Conservation (phyloP, 2,888 invertebrate species). For the Seira musarum region DNA sequence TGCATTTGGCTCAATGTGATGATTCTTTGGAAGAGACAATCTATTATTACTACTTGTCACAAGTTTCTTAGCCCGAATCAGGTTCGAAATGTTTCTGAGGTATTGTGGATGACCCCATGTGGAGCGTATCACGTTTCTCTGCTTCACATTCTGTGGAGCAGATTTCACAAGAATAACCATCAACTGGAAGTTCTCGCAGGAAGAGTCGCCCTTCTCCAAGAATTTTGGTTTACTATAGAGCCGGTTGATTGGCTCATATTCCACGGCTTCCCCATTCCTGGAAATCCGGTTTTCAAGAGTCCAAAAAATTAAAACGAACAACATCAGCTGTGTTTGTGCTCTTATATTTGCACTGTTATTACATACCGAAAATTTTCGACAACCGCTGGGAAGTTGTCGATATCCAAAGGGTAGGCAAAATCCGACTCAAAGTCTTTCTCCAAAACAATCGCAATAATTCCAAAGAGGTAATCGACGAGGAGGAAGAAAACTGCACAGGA, state of each 20-base stretch:
- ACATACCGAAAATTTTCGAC: slow-evolving; percentile 69
- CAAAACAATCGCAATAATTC: slow-evolving; percentile 81
- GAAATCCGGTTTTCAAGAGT: neutral
- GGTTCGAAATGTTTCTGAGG: slow-evolving; percentile 54
- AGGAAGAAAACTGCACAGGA: slow-evolving; percentile 32
- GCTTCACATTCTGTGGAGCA: slow-evolving; percentile 79
- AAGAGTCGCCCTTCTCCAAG: slow-evolving; percentile 39
- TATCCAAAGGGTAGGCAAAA: slow-evolving; percentile 83
- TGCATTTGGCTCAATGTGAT: slow-evolving; percentile 31
- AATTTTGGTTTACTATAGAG: slow-evolving; percentile 52
- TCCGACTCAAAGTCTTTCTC: slow-evolving; percentile 80
- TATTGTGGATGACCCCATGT: slow-evolving; percentile 82
- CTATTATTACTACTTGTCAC: slow-evolving; percentile 27
- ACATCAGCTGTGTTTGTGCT: neutral
- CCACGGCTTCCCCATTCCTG: slow-evolving; percentile 57
- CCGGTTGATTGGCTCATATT: slow-evolving; percentile 54
- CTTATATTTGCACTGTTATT: neutral
- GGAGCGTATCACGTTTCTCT: slow-evolving; percentile 82
- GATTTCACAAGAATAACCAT: slow-evolving; percentile 88
- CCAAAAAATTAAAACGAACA: neutral
- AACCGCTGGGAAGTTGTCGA: slow-evolving; percentile 73
- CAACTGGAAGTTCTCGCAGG: slow-evolving; percentile 70
- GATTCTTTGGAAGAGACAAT: slow-evolving; percentile 33
- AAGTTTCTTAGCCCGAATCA: slow-evolving; percentile 34
- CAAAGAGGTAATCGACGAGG: slow-evolving; percentile 74